These are phyloP conservation scores for Eupithecia pulchellata DNA, from an alignment of 2,888 invertebrate genomes.

Conservation along the genomic window DNA sequence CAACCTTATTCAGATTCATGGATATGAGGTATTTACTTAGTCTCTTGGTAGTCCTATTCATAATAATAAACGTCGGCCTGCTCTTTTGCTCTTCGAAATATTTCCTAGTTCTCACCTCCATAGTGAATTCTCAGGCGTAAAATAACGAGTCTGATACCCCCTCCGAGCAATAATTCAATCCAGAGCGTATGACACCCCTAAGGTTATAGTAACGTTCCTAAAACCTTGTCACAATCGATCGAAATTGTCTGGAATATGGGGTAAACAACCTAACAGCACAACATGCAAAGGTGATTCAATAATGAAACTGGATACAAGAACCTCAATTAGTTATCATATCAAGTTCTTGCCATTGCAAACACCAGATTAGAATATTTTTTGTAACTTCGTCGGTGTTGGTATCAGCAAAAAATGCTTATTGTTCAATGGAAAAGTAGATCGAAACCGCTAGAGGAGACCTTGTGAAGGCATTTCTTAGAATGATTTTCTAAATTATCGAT, in stretches of 20 bases:
- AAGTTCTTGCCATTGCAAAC: slow-evolving; percentile 36
- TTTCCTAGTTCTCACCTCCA: neutral
- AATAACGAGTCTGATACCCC: slow-evolving; percentile 16
- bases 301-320: slow-evolving; percentile 27
- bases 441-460: slow-evolving; percentile 57
- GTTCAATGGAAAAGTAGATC: slow-evolving; percentile 58
- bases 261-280: slow-evolving; percentile 41
- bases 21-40: neutral
- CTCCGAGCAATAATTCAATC: slow-evolving; percentile 30
- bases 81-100: neutral
- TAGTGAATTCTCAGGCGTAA: neutral
- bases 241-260: slow-evolving; percentile 40
- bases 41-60: neutral
- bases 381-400: slow-evolving; percentile 47
- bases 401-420: slow-evolving; percentile 52
- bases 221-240: slow-evolving; percentile 46
- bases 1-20: neutral
- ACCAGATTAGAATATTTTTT: slow-evolving; percentile 34
- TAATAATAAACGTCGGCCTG: neutral
- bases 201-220: slow-evolving; percentile 37
- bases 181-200: slow-evolving; percentile 30
- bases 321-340: slow-evolving; percentile 27
- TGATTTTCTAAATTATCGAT: neutral
- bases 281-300: slow-evolving; percentile 37
- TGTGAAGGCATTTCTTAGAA: slow-evolving; percentile 33